A percentile compares a stretch with the other conserved stretches of the same genome.
These are phyloP conservation scores for Bombycilla garrulus DNA, from an alignment of 2,113 vertebrate species.

Conservation along the genomic window DNA sequence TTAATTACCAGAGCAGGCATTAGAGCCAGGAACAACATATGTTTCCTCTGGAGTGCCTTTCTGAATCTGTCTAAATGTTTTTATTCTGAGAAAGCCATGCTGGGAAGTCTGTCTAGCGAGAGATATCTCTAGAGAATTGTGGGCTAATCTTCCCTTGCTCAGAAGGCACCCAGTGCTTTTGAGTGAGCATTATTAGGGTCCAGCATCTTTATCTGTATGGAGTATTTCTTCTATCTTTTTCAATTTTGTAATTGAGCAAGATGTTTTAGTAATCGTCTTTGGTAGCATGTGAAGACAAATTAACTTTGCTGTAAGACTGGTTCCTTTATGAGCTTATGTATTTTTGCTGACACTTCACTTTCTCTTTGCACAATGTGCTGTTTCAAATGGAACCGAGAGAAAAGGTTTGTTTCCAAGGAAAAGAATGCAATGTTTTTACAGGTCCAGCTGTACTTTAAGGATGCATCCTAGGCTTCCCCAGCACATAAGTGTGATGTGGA, in stretches of 20 bases:
- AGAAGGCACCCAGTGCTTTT: background rate
- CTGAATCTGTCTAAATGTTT: constrained; percentile 7
- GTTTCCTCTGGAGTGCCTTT: constrained; percentile 21
- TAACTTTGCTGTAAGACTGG: background rate
- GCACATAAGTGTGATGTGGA: background rate
- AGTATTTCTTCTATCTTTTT: background rate
- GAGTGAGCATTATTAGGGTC: background rate
- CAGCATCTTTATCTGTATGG: background rate
- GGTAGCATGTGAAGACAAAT: background rate
- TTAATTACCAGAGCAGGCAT: constrained; percentile 28
- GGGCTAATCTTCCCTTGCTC: background rate
- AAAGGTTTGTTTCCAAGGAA: background rate
- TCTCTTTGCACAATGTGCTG: background rate
- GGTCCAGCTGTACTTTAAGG: background rate
- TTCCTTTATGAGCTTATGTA: background rate
- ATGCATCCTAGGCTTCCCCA: background rate
- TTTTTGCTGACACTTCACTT: background rate
- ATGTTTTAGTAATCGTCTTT: background rate
- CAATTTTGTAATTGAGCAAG: background rate
- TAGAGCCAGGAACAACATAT: constrained; percentile 13
- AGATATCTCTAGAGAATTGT: background rate
- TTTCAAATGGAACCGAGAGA: background rate
- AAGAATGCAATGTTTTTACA: background rate
- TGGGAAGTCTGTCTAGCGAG: background rate
- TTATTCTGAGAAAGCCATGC: background rate